Conservation (phyloP, 2,113 vertebrate species). For the Otocyon megalotis region DNA sequence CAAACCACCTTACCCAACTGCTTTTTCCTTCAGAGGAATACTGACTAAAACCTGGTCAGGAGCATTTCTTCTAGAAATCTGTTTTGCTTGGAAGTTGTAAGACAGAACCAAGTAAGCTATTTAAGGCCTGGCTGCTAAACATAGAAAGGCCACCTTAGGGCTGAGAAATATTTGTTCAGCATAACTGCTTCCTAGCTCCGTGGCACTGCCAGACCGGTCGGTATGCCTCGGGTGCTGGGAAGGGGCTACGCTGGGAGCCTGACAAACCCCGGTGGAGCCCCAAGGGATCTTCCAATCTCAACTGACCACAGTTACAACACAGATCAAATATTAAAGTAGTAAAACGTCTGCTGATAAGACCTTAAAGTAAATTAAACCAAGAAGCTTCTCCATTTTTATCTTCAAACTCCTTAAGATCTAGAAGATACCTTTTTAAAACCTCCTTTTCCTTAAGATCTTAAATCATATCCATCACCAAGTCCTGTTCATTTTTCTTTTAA, state of each 20-base stretch:
- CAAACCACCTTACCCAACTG: background rate
- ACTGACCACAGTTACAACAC: background rate
- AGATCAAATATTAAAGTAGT: background rate
- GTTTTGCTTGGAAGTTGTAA: background rate
- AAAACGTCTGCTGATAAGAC: background rate
- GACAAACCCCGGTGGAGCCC: background rate
- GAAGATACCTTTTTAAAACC: background rate
- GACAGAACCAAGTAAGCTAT: background rate
- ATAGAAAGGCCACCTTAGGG: background rate
- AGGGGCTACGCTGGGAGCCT: background rate
- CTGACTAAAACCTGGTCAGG: background rate
- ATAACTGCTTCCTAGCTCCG: background rate
- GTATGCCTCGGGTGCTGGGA: rapidly evolving
- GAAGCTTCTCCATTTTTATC: background rate
- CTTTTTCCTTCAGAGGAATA: background rate
- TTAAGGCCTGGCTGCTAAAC: background rate
- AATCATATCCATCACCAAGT: background rate
- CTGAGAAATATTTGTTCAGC: background rate
- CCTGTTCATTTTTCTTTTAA: background rate
- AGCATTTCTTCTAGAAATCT: background rate
- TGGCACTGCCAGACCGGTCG: background rate
- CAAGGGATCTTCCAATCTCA: background rate
- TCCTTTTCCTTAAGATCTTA: background rate
- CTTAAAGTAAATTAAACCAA: background rate
- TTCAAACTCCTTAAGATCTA: background rate